phyloP scores from a whole-genome alignment of 2,113 vertebrate species.

The Eonycteris spelaea region DNA sequence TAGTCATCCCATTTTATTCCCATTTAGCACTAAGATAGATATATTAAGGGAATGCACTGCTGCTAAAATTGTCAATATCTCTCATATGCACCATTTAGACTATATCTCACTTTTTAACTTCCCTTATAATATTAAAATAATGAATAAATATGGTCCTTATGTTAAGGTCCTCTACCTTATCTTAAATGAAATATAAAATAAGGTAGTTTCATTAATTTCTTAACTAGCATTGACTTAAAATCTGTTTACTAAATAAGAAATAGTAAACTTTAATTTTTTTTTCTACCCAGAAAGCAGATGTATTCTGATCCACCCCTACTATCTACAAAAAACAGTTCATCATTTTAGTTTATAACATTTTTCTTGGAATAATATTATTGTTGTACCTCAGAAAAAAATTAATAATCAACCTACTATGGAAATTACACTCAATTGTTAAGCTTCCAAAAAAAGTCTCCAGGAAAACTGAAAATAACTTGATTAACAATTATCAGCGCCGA shows the following conservation, averaged over 20 bases:
- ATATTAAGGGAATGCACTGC: conserved; percentile 30
- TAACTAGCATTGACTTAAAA: conserved; percentile 72
- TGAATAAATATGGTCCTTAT: conserved; percentile 74
- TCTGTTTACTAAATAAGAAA: conserved; percentile 73
- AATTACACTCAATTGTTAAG: conserved; percentile 73
- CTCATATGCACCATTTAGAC: background rate
- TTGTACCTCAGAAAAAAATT: conserved; percentile 74
- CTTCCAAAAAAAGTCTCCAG: conserved; percentile 73
- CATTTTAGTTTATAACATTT: conserved; percentile 66
- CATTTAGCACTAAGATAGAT: conserved; percentile 35
- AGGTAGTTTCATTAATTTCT: conserved; percentile 70
- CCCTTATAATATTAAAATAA: conserved; percentile 66
- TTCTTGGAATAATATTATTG: conserved; percentile 62
- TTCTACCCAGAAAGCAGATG: conserved; percentile 65
- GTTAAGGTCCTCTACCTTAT: conserved; percentile 76
- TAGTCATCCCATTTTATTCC: conserved; percentile 63
- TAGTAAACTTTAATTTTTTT: conserved; percentile 54
- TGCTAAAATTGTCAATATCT: conserved; percentile 34
- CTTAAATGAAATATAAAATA: conserved; percentile 67
- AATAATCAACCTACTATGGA: conserved; percentile 77
- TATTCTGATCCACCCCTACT: conserved; percentile 41
- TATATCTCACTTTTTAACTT: conserved; percentile 60
- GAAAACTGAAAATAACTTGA: conserved; percentile 77
- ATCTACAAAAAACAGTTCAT: conserved; percentile 64
- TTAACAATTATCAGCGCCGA: conserved; percentile 74